Conservation (phyloP, 1,140 invertebrate species). For the Pygmarrhopalites habei region DNA sequence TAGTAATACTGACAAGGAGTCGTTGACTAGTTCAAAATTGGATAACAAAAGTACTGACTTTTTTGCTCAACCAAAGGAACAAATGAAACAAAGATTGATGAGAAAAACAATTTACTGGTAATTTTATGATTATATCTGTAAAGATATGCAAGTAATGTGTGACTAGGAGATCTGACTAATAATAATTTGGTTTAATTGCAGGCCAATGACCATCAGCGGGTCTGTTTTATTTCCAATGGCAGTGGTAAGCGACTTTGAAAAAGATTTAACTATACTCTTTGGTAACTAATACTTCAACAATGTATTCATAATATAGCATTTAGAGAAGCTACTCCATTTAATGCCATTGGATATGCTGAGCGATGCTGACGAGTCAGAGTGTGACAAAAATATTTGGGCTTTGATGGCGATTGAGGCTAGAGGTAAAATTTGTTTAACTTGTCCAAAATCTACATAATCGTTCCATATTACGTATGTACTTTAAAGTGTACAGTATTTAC, state of each 20-base stretch:
- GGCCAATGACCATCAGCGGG: constrained; percentile 81
- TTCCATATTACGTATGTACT: too few species aligned
- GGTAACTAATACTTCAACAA: not conserved
- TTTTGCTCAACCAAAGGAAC: constrained; percentile 48
- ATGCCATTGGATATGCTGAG: constrained; percentile 75
- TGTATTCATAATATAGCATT: constrained; percentile 51
- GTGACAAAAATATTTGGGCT: constrained; percentile 76
- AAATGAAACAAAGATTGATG: constrained; percentile 61
- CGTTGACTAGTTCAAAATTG: too few species aligned
- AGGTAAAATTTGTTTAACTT: too few species aligned
- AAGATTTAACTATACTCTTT: not conserved
- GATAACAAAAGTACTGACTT: too few species aligned
- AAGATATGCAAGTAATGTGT: too few species aligned
- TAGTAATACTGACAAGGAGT: constrained; percentile 39
- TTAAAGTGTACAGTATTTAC: too few species aligned
- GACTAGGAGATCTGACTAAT: too few species aligned
- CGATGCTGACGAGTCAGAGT: constrained; percentile 76
- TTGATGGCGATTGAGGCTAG: constrained; percentile 61
- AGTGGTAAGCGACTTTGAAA: constrained; percentile 52
- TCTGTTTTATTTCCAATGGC: constrained; percentile 83
- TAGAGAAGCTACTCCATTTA: constrained; percentile 69
- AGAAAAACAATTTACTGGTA: constrained; percentile 82
- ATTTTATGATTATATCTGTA: too few species aligned
- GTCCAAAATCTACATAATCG: too few species aligned
- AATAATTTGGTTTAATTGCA: too few species aligned